These are phyloP conservation scores for Mycteria americana DNA, from an alignment of 2,797 vertebrate species.

Conservation along the genomic window DNA sequence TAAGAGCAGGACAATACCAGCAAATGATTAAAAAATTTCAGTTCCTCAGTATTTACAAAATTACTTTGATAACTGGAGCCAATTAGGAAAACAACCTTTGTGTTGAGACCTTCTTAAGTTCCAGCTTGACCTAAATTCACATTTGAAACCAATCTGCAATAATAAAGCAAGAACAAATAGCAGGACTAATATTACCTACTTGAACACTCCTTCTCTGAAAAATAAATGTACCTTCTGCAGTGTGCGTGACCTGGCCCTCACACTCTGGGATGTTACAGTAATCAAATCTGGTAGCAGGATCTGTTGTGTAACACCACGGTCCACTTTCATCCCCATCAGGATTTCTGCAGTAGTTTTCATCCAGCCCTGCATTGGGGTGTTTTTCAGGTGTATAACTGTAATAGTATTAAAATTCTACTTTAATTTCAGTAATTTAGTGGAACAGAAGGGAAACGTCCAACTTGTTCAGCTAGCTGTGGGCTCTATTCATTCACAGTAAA, in stretches of 20 bases:
- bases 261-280: constrained; percentile 85
- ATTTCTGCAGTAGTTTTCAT: constrained; percentile 93
- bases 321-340: constrained; percentile 83
- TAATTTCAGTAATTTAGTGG: background rate
- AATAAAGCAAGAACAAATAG: background rate
- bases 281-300: constrained; percentile 80
- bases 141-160: background rate
- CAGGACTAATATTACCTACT: background rate
- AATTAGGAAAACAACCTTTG: background rate
- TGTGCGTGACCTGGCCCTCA: constrained; percentile 60
- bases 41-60: background rate
- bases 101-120: background rate
- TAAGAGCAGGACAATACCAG: background rate
- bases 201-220: background rate
- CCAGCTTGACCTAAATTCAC: background rate
- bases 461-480: background rate
- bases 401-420: background rate
- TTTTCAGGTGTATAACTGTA: constrained; percentile 78
- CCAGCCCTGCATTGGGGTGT: constrained; percentile 78
- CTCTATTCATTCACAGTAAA: background rate
- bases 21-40: background rate
- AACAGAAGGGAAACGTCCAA: background rate
- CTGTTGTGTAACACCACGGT: constrained; percentile 95
- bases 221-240: constrained; percentile 29
- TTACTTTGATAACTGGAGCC: background rate